Percentiles rank a stretch among this genome's conserved stretches.
Evolutionary conservation across 2,113 vertebrate genomes (phyloP).

Genomic region (Bos taurus): DNA sequence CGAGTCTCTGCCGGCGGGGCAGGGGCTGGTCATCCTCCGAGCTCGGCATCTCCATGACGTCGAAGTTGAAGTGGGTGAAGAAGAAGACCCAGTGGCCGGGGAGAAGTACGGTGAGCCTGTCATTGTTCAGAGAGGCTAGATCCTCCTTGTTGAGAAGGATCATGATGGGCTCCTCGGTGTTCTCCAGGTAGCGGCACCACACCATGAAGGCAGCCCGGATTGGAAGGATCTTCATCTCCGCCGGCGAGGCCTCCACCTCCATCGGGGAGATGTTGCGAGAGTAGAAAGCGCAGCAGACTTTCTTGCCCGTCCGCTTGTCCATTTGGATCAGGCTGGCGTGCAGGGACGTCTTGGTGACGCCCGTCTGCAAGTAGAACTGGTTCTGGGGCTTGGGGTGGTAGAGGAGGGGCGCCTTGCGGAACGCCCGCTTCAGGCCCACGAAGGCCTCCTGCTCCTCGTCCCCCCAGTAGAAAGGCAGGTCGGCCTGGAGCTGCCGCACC

Average conservation of each 20-base stretch:
- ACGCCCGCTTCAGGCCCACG: slow-evolving; percentile 10
- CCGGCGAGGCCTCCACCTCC: not conserved
- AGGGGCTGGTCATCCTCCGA: accelerated
- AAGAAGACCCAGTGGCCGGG: slow-evolving; percentile 62
- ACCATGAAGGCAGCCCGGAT: slow-evolving; percentile 61
- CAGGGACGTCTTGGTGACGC: not conserved
- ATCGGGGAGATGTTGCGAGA: not conserved
- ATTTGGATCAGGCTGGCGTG: slow-evolving; percentile 42
- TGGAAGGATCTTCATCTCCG: slow-evolving; percentile 23
- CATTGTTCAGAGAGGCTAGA: slow-evolving; percentile 72
- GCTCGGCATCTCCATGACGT: not conserved
- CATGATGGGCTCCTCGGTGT: slow-evolving; percentile 74
- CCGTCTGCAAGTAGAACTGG: slow-evolving; percentile 52
- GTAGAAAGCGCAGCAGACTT: slow-evolving; percentile 54
- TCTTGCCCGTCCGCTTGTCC: not conserved
- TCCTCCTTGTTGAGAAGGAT: slow-evolving; percentile 68
- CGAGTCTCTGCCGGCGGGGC: accelerated
- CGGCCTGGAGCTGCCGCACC: not conserved
- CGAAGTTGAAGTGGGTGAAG: slow-evolving; percentile 60
- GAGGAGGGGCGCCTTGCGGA: slow-evolving; percentile 27
- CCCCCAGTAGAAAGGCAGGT: not conserved
- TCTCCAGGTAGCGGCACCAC: slow-evolving; percentile 73
- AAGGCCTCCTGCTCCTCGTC: slow-evolving; percentile 52
- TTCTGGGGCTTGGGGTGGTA: slow-evolving; percentile 49
- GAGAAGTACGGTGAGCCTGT: slow-evolving; percentile 74